phyloP scores from a whole-genome alignment of 1,140 invertebrate genomes.

The Choristoneura fumiferana region DNA sequence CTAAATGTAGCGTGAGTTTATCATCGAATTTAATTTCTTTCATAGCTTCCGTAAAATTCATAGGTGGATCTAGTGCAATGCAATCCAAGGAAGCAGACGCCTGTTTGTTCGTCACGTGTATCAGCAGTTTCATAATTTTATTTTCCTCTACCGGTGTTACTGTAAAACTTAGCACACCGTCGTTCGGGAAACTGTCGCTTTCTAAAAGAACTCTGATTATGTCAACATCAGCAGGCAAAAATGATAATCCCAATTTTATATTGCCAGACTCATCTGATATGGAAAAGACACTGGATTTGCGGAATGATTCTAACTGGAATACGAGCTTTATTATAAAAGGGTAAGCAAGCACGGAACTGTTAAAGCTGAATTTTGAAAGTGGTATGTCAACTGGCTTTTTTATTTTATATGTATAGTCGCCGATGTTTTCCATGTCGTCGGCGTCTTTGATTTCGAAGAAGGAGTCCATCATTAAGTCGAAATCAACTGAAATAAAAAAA shows the following conservation, averaged over 20 bases:
- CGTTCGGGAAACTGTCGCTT: background rate
- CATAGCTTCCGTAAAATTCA: too few relatives aligned
- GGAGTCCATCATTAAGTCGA: too few relatives aligned
- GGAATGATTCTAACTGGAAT: slow-evolving; percentile 16
- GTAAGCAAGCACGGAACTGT: slow-evolving; percentile 2
- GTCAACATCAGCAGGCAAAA: background rate
- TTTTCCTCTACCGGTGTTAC: background rate
- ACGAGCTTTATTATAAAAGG: slow-evolving; percentile 19
- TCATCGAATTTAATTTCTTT: too few relatives aligned
- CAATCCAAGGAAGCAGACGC: slow-evolving; percentile 20
- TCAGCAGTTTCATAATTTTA: slow-evolving; percentile 16
- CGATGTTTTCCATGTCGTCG: background rate
- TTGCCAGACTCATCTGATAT: slow-evolving; percentile 16
- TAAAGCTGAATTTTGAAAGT: background rate
- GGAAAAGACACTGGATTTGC: slow-evolving; percentile 20
- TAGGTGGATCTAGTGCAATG: background rate
- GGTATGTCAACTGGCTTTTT: background rate
- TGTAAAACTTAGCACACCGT: background rate
- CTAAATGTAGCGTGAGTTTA: too few relatives aligned
- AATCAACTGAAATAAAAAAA: too few relatives aligned
- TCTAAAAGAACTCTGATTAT: slow-evolving; percentile 2
- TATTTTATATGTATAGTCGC: background rate
- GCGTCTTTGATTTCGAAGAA: background rate
- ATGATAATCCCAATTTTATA: slow-evolving; percentile 5
- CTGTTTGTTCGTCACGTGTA: slow-evolving; percentile 19